Conservation (phyloP, 2,888 invertebrate genomes). For the Troilus luridus region DNA sequence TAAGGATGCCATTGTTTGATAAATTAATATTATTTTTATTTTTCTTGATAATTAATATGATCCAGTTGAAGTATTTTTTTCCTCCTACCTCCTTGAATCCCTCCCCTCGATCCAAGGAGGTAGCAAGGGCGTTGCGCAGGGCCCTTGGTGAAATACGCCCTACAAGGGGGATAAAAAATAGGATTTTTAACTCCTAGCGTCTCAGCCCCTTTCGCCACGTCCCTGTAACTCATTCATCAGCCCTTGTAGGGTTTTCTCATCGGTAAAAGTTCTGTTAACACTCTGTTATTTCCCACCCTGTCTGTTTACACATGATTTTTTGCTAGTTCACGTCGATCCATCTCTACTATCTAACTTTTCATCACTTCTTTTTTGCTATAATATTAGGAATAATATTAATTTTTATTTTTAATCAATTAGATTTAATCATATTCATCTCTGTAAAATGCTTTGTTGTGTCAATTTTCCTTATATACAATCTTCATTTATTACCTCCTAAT, state of each 20-base stretch:
- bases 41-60: neutral
- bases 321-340: neutral
- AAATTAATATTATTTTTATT: neutral
- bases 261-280: neutral
- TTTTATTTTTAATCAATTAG: too few species aligned
- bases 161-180: neutral
- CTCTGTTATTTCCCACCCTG: neutral
- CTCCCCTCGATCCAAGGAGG: neutral
- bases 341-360: neutral
- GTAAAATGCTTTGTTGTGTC: neutral
- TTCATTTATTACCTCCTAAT: too few species aligned
- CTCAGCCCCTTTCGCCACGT: constrained; percentile 49
- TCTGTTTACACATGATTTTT: neutral
- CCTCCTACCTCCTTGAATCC: too few species aligned
- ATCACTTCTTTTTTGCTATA: neutral
- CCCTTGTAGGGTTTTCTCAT: neutral
- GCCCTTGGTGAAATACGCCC: constrained; percentile 39
- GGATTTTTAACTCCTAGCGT: constrained; percentile 20
- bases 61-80: neutral
- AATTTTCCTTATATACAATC: too few species aligned
- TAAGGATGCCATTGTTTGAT: neutral
- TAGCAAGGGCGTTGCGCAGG: constrained; percentile 26
- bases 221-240: constrained; percentile 39
- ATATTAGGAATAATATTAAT: neutral
- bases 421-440: neutral